Evolutionary conservation across 2,113 vertebrate genomes (phyloP).

Genomic region (Penelope pileata): DNA sequence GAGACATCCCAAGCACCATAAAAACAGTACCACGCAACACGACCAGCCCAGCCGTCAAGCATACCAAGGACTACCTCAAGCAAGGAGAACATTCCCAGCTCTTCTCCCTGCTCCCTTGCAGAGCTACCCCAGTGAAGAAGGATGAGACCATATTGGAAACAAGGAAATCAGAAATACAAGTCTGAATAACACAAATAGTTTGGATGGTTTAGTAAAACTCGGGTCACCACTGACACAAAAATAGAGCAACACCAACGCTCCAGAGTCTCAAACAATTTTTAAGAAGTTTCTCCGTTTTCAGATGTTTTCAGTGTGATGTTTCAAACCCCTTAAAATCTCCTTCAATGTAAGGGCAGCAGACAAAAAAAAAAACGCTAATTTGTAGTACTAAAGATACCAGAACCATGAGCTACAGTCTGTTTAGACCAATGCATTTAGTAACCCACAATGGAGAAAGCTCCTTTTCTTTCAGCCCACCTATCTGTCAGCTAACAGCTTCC

Average conservation of each 20-base stretch:
- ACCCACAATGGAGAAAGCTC: not conserved
- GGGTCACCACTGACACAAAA: not conserved
- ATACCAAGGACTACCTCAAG: not conserved
- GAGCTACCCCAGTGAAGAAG: rapidly evolving
- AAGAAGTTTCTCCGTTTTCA: not conserved
- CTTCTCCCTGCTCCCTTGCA: not conserved
- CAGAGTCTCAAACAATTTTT: not conserved
- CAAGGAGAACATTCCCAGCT: not conserved
- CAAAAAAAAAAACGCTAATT: not conserved
- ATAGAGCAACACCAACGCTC: not conserved
- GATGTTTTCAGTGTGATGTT: not conserved
- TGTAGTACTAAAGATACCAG: not conserved
- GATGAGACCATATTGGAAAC: rapidly evolving
- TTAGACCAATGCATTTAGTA: not conserved
- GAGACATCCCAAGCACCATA: not conserved
- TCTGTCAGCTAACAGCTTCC: not conserved
- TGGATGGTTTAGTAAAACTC: not conserved
- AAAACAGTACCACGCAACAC: not conserved
- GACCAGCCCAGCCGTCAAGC: not conserved
- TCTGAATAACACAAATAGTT: not conserved
- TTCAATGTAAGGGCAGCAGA: not conserved
- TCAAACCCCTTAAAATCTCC: not conserved
- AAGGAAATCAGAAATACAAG: not conserved
- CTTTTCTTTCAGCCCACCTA: not conserved
- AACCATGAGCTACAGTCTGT: not conserved